These are phyloP conservation scores for Notechis scutatus DNA, from an alignment of 2,113 vertebrate genomes.

Conservation along the genomic window DNA sequence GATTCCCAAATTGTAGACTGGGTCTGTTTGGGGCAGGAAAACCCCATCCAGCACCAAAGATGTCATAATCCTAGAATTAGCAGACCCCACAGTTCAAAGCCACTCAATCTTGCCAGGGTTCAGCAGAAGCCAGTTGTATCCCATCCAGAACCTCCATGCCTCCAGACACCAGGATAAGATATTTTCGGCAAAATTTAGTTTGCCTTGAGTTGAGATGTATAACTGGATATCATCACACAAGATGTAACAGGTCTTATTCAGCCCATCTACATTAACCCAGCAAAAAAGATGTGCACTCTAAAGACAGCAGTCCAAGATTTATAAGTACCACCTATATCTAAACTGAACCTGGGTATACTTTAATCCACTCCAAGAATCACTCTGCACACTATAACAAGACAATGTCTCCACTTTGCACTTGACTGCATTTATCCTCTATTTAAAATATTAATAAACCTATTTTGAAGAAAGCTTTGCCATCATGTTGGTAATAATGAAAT, in stretches of 20 bases:
- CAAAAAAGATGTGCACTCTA: not conserved
- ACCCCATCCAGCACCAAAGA: not conserved
- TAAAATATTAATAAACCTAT: not conserved
- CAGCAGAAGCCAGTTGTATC: not conserved
- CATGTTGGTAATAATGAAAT: not conserved
- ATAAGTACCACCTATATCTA: not conserved
- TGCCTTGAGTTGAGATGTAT: not conserved
- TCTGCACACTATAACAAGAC: not conserved
- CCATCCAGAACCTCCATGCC: not conserved
- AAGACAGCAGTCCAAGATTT: not conserved
- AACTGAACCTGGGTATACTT: not conserved
- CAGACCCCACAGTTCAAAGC: not conserved
- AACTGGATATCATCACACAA: not conserved
- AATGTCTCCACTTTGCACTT: not conserved
- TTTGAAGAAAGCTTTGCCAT: not conserved
- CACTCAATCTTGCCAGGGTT: not conserved
- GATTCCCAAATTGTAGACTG: not conserved
- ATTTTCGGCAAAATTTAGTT: not conserved
- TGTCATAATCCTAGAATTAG: not conserved
- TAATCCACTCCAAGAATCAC: not conserved
- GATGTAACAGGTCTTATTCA: not conserved
- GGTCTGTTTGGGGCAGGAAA: not conserved
- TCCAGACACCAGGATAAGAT: not conserved
- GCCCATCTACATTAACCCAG: not conserved
- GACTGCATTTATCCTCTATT: not conserved